A percentile compares a stretch with the other conserved stretches of the same genome.
phyloP scores from a whole-genome alignment of 2,888 invertebrate species.

The Hirtodrosophila histrioides region DNA sequence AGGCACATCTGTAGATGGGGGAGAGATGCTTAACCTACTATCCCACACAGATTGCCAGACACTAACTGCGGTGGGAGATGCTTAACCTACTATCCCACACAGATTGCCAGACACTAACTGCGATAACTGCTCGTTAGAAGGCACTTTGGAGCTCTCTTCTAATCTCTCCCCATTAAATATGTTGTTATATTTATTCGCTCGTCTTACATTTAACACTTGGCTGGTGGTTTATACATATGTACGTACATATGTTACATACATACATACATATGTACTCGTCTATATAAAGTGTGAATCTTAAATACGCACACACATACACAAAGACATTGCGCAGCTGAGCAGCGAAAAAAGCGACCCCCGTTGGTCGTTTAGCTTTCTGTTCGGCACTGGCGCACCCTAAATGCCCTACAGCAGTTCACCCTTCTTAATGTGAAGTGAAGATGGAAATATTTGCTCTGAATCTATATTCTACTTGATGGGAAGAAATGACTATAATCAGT shows the following conservation, averaged over 20 bases:
- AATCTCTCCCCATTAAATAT: constrained; percentile 23
- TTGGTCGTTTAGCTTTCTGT: constrained; percentile 22
- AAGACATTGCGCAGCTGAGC: constrained; percentile 11
- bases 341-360: constrained; percentile 36
- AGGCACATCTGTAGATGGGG: no score
- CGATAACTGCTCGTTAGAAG: constrained; percentile 8
- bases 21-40: background rate
- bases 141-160: constrained; percentile 1
- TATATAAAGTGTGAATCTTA: constrained; percentile 23
- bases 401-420: constrained; percentile 12
- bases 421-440: no score
- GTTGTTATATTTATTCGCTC: constrained; percentile 1
- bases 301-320: constrained; percentile 4
- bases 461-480: no score
- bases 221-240: background rate
- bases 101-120: constrained; percentile 18
- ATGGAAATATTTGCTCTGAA: no score
- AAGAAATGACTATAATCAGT: no score
- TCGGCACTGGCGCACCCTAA: constrained; percentile 1
- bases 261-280: no score
- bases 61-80: constrained; percentile 10
- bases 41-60: constrained; percentile 5
- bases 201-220: constrained; percentile 34
- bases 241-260: no score
- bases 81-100: constrained; percentile 16